Evolutionary conservation across 2,113 vertebrate genomes (phyloP).

Genomic region (Syngnathus typhle): DNA sequence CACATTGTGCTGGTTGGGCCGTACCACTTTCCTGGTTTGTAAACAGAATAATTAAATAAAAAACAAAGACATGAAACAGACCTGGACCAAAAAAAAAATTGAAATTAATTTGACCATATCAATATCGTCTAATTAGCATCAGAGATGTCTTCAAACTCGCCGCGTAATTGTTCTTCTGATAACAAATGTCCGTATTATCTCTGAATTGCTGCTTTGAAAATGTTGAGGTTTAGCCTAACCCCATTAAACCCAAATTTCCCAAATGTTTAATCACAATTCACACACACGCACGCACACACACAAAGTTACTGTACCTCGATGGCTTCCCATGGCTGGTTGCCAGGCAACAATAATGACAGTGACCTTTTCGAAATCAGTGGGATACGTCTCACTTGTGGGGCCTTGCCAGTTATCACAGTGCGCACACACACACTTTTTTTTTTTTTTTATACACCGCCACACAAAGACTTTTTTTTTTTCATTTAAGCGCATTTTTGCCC

Average conservation of each 20-base stretch:
- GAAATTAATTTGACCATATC: no score
- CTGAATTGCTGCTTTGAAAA: no score
- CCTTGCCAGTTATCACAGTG: background rate
- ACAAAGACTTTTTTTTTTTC: slow-evolving; percentile 32
- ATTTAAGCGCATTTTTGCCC: slow-evolving; percentile 55
- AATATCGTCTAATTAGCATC: no score
- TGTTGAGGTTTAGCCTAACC: no score
- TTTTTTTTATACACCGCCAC: slow-evolving; percentile 21
- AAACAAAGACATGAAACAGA: no score
- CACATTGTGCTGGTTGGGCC: background rate
- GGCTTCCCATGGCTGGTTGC: slow-evolving; percentile 65
- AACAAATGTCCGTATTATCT: no score
- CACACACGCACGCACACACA: background rate
- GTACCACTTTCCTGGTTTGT: background rate
- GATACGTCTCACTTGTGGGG: slow-evolving; percentile 47
- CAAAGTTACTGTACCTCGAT: slow-evolving; percentile 48
- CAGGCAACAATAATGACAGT: slow-evolving; percentile 78
- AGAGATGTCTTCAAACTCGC: no score
- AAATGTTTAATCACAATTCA: background rate
- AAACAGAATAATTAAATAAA: no score
- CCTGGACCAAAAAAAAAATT: no score
- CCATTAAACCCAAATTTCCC: background rate
- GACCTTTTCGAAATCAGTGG: slow-evolving; percentile 76
- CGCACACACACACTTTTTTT: slow-evolving; percentile 7
- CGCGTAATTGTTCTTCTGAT: no score